These are phyloP conservation scores for Bugula neritina DNA, from an alignment of 2,888 invertebrate genomes.

Conservation along the genomic window DNA sequence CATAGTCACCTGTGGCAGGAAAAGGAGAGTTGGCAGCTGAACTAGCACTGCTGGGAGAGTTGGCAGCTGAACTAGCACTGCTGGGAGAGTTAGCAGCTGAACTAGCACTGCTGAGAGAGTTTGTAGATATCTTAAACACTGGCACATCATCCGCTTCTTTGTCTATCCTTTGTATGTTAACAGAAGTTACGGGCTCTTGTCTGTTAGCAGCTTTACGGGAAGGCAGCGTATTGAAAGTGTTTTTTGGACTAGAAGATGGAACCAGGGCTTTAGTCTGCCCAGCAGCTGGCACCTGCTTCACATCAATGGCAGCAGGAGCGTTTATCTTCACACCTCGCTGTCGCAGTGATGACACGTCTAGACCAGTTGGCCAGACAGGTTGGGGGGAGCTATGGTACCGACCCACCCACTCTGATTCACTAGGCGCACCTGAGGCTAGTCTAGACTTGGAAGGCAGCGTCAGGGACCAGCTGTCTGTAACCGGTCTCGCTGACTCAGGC, in stretches of 20 bases:
- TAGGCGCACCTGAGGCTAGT: neutral
- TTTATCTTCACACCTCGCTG: neutral
- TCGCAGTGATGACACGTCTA: neutral
- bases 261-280: neutral
- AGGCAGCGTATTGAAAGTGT: neutral
- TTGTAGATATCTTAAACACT: slow-evolving; percentile 7
- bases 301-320: slow-evolving; percentile 20
- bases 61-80: neutral
- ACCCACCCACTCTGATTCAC: neutral
- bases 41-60: neutral
- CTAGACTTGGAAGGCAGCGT: neutral
- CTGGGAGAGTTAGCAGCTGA: neutral
- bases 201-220: neutral
- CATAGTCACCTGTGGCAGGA: no score
- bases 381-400: no score
- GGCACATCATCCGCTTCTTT: slow-evolving; percentile 3
- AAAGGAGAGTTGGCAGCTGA: neutral
- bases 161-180: neutral
- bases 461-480: neutral
- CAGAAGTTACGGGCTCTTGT: neutral
- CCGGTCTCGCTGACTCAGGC: neutral
- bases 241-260: neutral
- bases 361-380: neutral
- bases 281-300: slow-evolving; percentile 17
- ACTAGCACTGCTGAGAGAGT: neutral